Base-by-base conservation (phyloP, 1,140 invertebrate species). In the Trichonephila clavata region DNA sequence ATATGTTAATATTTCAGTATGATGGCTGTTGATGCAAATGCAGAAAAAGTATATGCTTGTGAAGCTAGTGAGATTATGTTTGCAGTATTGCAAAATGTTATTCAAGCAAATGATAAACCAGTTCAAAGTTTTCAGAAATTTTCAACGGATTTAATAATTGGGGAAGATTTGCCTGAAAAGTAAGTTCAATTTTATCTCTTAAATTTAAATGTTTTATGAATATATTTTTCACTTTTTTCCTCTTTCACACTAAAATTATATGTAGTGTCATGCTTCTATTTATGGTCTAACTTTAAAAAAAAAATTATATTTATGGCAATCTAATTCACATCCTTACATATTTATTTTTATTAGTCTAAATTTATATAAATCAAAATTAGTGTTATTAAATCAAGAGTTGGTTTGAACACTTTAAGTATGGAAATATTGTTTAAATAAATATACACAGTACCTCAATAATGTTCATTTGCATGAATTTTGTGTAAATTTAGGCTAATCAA, bases 31-130 rank as follows among this genome's bases (percentile, higher is more conserved):
- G 95, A 97, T 95, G 95, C 96, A 88, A 96, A 96, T n/a, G 97
- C 97, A 4, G 95, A 95, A 68, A 95, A 95, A 63, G 95, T 97
- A 2, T 97, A 96, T 94, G 97, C 97, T 10, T 97, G 97, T 95
- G 98, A 98, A 95, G 96, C 95, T 91, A 97, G 97, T 27, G 95
- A 96, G 94, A 96, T 96, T 0, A 97, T 98, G 97, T 96, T 95
- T 89, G 95, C 96, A 68, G 96, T 98, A 89, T 96, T 97, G 68
- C 95, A 95, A 83, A 95, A 96, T 94, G 96, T 97, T n/a, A 95
- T 97, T 32, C 94, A 95, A 83, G 95, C 95, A 59, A 97, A 97
- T 95, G 94, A 95, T 60, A 95, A 95, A 63, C 24, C 91, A 16
- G 68, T 95, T 32, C 95, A 95, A 95, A 95, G 96, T 63, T 96